Evolutionary conservation across 2,888 invertebrate species (phyloP), one percentile per base, ranked within the genome.

Genomic region (Eupithecia subfuscata): DNA sequence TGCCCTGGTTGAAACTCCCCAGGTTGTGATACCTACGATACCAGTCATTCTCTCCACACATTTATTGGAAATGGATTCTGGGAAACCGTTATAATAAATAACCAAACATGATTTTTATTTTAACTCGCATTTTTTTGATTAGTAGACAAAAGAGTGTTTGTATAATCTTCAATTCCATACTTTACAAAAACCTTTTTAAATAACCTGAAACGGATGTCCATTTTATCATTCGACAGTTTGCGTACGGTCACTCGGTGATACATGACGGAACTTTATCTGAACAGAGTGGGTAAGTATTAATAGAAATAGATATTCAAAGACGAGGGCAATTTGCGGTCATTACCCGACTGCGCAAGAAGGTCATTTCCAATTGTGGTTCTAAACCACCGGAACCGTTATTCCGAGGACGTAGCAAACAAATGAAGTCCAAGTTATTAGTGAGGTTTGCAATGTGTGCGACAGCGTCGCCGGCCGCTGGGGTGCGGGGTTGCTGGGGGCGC

Each of bases 351-450:
- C 52, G n/a, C 18, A 9, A 48, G 18, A 48, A 48, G n/a, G 52
- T 18, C 2, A 48, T 18, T 48, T 48, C 5, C 48, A 48, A 48
- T 48, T 48, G 18, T 48, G 18, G 12, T 18, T 7, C 48, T 48
- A 1, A 48, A 48, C 48, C 48, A 11, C 52, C 9, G 9, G n/a
- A n/a, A 52, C 52, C 22, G 22, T 22, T 56, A 22, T 11, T 11
- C 52, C 52, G 52, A 56, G 22, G 52, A n/a, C 48, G 56, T 3
- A 14, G 60, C 60, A 60, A 60, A 60, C 60, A 25, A 60, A 60
- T 25, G 22, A 60, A 60, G 60, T 60, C 60, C 60, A 60, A 60
- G 60, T 60, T 25, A 60, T 25, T 60, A 64, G 64, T 34, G 34
- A 34, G 64, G 30, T 18, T 64, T 8, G 64, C 34, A 64, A 60